Percentiles rank a stretch among this genome's conserved stretches.
Evolutionary conservation across 1,140 invertebrate species (phyloP).

Genomic region (Daktulosphaira vitifoliae): DNA sequence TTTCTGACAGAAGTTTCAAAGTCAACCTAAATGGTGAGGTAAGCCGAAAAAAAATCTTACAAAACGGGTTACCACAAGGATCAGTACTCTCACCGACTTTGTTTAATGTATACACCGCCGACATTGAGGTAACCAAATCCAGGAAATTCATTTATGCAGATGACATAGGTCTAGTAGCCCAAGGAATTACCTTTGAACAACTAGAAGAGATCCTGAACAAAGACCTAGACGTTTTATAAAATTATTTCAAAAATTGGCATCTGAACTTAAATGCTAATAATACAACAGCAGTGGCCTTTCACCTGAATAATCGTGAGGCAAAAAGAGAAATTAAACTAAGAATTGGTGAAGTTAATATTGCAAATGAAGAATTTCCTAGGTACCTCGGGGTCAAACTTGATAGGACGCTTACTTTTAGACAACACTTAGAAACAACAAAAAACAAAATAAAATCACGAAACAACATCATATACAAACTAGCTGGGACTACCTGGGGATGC

Average conservation of each 20-base stretch:
- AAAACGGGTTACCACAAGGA: constrained; percentile 29
- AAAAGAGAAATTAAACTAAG: too few relatives aligned
- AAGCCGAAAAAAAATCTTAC: constrained; percentile 6
- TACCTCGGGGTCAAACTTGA: neutral
- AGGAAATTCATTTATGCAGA: neutral
- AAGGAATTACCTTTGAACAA: neutral
- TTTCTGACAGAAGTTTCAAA: constrained; percentile 22
- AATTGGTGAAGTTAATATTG: neutral
- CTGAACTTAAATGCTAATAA: neutral
- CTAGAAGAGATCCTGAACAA: too few relatives aligned
- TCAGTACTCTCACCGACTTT: constrained; percentile 3
- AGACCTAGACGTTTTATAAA: constrained; percentile 2
- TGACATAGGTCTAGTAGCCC: neutral
- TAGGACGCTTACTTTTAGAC: neutral
- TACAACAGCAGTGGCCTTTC: neutral
- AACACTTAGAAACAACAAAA: neutral
- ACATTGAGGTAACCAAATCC: neutral
- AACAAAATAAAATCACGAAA: neutral
- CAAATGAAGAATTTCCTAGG: neutral
- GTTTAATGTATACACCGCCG: constrained; percentile 3
- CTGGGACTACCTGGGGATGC: neutral
- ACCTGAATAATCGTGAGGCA: too few relatives aligned
- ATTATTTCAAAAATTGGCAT: constrained; percentile 3
- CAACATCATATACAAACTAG: neutral
- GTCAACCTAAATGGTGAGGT: constrained; percentile 8